Evolutionary conservation across 2,888 invertebrate genomes (phyloP), one percentile per base, ranked within the genome.

Genomic region (Epistrophe eligans): DNA sequence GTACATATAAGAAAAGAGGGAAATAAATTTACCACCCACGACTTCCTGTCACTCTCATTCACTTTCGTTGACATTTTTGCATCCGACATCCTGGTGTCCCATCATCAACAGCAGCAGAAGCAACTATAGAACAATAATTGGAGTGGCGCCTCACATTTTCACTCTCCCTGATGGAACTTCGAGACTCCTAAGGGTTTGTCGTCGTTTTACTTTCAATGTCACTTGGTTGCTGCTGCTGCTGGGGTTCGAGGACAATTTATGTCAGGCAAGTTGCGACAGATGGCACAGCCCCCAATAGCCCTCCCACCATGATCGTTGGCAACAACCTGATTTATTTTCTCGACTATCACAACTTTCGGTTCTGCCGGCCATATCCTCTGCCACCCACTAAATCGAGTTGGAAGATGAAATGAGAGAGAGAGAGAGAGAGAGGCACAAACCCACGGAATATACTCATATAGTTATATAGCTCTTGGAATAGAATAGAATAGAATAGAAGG

Each of bases 41-140:
- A 57, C 67, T 83, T 82, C 72, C 82, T 83, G 87, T 82, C 87
- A 87, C 76, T 87, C 87, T 87, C 79, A 76, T 87, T 87, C 87
- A 87, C 79, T 83, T 87, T 87, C 87, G 87, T 87, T 87, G 87
- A 87, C 87, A 87, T 82, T 70, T 70, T 87, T 87, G 87, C 87
- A 87, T 87, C 79, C 83, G 79, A 66, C 81, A 70, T 77, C 67
- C 77, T 77, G 64, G 71, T 70, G 71, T 70, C 64, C 71, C 66
- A 70, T 50, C 77, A 38, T 32, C 52, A 24, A 13, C 17, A 50
- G 8, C 55, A 55, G 28, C 28, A 55, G 4, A 28, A 55, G 55
- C 55, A 11, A 38, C 48, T 62, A 66, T 62, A 66, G 13, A 77
- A 40, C 15, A 67, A 32, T 45, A 35, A 55, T 57, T 66, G 62